Evolutionary conservation across 64 coral and sea anemone genomes (phyloP).

Genomic region (Dendrophyllia cribrosa): DNA sequence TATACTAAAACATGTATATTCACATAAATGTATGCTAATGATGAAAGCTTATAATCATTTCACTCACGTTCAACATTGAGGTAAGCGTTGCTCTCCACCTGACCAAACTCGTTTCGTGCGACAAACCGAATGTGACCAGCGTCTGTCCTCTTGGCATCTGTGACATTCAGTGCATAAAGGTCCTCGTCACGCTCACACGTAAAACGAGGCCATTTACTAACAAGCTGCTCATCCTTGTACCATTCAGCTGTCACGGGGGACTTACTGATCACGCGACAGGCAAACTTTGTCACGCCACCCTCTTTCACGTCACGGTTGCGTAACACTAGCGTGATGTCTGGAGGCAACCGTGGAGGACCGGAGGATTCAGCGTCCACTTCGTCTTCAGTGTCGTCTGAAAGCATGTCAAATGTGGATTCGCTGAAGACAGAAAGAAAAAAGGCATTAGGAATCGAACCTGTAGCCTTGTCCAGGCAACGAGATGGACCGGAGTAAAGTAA

Average conservation of each 20-base stretch:
- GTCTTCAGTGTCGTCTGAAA: conserved; percentile 90
- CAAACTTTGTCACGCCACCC: conserved; percentile 91
- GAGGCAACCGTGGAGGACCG: conserved; percentile 57
- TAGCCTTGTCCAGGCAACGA: too few species aligned
- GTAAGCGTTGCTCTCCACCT: conserved; percentile 88
- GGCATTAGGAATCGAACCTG: not conserved
- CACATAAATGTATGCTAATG: too few species aligned
- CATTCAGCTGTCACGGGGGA: conserved; percentile 73
- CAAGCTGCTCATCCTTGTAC: conserved; percentile 84
- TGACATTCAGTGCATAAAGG: conserved; percentile 85
- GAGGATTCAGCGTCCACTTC: conserved; percentile 65
- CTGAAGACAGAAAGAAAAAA: not conserved
- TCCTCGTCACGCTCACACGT: conserved; percentile 91
- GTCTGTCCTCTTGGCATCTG: conserved; percentile 75
- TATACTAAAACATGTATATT: too few species aligned
- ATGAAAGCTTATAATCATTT: not conserved
- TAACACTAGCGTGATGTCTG: conserved; percentile 92
- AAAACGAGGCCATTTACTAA: conserved; percentile 77
- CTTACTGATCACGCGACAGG: conserved; percentile 89
- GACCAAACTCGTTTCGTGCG: conserved; percentile 80
- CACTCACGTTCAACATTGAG: conserved; percentile 89
- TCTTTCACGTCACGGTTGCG: conserved; percentile 85
- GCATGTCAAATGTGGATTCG: conserved; percentile 85
- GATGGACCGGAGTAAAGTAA: too few species aligned
- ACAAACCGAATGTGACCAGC: conserved; percentile 86